Evolutionary conservation across 2,888 invertebrate genomes (phyloP), one percentile per base, ranked within the genome.

Genomic region (Holacanthella duospinosa): DNA sequence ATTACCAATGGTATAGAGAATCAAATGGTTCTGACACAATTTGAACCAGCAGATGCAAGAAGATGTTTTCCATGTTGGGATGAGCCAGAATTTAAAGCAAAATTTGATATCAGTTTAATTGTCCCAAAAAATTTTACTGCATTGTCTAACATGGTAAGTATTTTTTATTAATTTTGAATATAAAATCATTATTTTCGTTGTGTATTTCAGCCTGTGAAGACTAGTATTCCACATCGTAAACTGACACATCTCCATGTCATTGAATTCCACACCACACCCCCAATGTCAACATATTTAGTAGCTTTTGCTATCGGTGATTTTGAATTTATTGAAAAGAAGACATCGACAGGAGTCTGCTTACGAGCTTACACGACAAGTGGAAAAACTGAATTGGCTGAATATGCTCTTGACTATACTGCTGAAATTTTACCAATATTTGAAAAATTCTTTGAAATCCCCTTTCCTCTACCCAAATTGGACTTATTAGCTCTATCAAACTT

Each of bases 291-390:
- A 2, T 44, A 43, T 28, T 4, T 25, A 3, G 3, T 59, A 3
- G 59, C 59, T 26, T 59, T 59, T 48, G 44, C 44, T 44, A n/a
- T 59, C 3, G 59, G 59, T 2, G 26, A 59, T 6, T 59, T 59
- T 44, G 21, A 24, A 6, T 59, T 21, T 21, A 3, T 59, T n/a
- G 44, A 59, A n/a, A n/a, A n/a, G n/a, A n/a, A n/a, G n/a, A n/a
- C n/a, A n/a, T n/a, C n/a, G n/a, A n/a, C n/a, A n/a, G n/a, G 12
- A 25, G 6, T 26, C 27, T 4, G 25, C 4, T 44, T 9, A 3
- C 43, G 59, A 21, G n/a, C 44, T n/a, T 59, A 43, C 25, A 27
- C 56, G 6, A 16, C 26, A 12, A 6, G 16, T 16, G 56, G 56
- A 21, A 6, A 6, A n/a, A n/a, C 24, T 25, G 6, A 2, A 48